Percentiles rank a stretch among this genome's conserved stretches.
Evolutionary conservation across 2,888 invertebrate species (phyloP).

Genomic region (Tinea semifulvella): DNA sequence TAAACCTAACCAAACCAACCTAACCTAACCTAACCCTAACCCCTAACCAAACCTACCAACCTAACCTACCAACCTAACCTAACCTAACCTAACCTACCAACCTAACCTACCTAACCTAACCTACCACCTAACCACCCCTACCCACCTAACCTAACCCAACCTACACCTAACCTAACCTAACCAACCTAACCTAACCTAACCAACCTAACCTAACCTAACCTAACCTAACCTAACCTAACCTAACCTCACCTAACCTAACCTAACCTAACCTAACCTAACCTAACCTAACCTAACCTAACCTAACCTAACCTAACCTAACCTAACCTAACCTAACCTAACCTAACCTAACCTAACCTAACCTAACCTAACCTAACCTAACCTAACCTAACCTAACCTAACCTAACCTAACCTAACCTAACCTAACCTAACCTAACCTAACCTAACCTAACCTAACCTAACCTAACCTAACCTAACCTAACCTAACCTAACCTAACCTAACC

Average conservation of each 20-base stretch:
- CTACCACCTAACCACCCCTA: too few relatives aligned
- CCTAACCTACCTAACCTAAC: too few relatives aligned
- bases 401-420: slow-evolving; percentile 10
- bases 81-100: too few relatives aligned
- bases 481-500: slow-evolving; percentile 10
- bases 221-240: slow-evolving; percentile 9
- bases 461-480: slow-evolving; percentile 10
- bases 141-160: slow-evolving; percentile 5
- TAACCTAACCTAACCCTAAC: slow-evolving; percentile 10
- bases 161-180: too few relatives aligned
- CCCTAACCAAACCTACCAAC: slow-evolving; percentile 8
- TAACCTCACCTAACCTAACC: neutral
- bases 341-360: slow-evolving; percentile 10
- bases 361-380: slow-evolving; percentile 10
- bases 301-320: slow-evolving; percentile 10
- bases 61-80: too few relatives aligned
- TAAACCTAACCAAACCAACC: too few relatives aligned
- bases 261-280: neutral
- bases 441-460: slow-evolving; percentile 10
- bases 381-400: slow-evolving; percentile 9
- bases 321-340: slow-evolving; percentile 10
- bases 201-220: too few relatives aligned
- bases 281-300: neutral
- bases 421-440: slow-evolving; percentile 10
- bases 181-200: too few relatives aligned